Percentiles rank a stretch among this genome's conserved stretches.
Conservation (phyloP, 2,797 vertebrate species). For the Menidia menidia region DNA sequence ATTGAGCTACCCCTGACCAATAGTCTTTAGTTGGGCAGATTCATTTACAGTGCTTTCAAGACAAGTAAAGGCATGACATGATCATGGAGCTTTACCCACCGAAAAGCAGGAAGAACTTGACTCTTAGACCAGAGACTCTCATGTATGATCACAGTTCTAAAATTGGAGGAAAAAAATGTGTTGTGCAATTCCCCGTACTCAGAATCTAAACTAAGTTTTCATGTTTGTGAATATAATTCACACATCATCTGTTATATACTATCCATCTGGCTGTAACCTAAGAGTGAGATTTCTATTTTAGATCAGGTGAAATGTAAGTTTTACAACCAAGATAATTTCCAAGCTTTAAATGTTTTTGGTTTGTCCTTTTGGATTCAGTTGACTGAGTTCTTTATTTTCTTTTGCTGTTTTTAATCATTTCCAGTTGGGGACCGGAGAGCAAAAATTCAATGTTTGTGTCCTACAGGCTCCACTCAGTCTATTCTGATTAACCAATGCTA, state of each 20-base stretch:
- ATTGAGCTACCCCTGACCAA: too few relatives aligned
- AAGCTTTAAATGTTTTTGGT: background rate
- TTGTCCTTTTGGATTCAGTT: background rate
- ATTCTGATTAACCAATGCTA: background rate
- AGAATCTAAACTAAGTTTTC: too few relatives aligned
- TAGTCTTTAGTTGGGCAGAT: too few relatives aligned
- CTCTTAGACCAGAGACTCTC: too few relatives aligned
- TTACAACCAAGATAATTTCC: background rate
- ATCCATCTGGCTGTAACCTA: background rate
- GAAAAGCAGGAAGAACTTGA: too few relatives aligned
- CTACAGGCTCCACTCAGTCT: background rate
- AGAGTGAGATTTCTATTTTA: background rate
- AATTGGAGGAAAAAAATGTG: too few relatives aligned
- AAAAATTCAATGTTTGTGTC: conserved; percentile 1
- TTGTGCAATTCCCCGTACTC: background rate
- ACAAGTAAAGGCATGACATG: too few relatives aligned
- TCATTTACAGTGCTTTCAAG: too few relatives aligned
- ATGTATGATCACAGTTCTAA: too few relatives aligned
- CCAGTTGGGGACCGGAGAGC: background rate
- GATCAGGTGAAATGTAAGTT: background rate
- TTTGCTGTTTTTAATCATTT: background rate
- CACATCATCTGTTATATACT: background rate
- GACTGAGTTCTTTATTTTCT: too few relatives aligned
- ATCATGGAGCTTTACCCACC: too few relatives aligned
- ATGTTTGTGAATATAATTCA: background rate